Evolutionary conservation across 2,113 vertebrate genomes (phyloP).

Genomic region (Urocynchramus pylzowi): DNA sequence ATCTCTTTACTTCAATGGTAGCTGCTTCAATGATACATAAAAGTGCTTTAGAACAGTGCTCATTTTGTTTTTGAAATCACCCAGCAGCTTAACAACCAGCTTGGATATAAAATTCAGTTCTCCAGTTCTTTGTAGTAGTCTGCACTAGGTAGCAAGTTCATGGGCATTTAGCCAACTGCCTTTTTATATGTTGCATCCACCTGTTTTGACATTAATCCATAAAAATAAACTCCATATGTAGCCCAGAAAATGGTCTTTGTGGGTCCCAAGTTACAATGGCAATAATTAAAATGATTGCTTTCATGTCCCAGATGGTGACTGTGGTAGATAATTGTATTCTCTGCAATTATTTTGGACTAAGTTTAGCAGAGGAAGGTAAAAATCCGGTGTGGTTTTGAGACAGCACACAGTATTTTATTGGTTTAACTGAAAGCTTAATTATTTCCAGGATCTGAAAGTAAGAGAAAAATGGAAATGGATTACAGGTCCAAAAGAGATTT

Average conservation of each 20-base stretch:
- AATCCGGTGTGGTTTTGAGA: not conserved
- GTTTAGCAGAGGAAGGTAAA: slow-evolving; percentile 17
- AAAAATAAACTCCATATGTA: slow-evolving; percentile 18
- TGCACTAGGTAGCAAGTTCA: not conserved
- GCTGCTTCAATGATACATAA: slow-evolving; percentile 12
- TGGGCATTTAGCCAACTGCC: not conserved
- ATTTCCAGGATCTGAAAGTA: not conserved
- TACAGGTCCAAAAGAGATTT: not conserved
- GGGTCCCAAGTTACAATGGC: slow-evolving; percentile 9
- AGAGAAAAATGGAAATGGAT: not conserved
- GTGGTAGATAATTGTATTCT: slow-evolving; percentile 23
- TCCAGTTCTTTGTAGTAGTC: not conserved
- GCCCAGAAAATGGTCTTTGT: not conserved
- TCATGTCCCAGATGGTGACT: slow-evolving; percentile 49
- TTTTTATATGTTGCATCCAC: not conserved
- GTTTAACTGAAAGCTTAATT: not conserved
- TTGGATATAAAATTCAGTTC: not conserved
- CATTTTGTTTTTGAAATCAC: not conserved
- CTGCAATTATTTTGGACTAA: slow-evolving; percentile 47
- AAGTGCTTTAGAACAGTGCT: slow-evolving; percentile 1
- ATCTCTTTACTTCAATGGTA: not conserved
- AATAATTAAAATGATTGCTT: slow-evolving; percentile 56
- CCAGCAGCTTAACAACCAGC: not conserved
- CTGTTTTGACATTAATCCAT: slow-evolving; percentile 9
- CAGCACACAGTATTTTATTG: not conserved